Conservation (phyloP, 2,888 invertebrate genomes). For the Hedychridium roseum region DNA sequence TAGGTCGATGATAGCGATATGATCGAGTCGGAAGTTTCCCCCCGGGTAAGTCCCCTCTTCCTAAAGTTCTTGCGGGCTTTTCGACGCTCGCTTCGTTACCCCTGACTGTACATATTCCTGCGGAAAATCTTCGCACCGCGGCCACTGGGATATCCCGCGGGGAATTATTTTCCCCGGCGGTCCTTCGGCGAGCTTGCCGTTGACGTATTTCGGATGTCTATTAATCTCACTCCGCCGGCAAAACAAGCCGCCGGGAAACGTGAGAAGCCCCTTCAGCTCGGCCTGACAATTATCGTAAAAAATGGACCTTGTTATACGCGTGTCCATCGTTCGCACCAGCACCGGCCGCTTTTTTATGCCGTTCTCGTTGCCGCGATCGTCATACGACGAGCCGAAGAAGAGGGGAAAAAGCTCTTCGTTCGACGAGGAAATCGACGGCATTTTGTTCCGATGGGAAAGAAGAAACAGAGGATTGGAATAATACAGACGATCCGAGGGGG, state of each 20-base stretch:
- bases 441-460: too few relatives aligned
- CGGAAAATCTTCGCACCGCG: not conserved
- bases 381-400: slow-evolving; percentile 1
- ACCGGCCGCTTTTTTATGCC: too few relatives aligned
- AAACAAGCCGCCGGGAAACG: slow-evolving; percentile 13
- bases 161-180: slow-evolving; percentile 22
- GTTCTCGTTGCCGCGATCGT: not conserved
- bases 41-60: too few relatives aligned
- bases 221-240: slow-evolving; percentile 30
- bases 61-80: too few relatives aligned
- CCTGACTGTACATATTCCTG: not conserved
- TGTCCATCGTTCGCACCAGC: too few relatives aligned
- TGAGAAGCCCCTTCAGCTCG: slow-evolving; percentile 7
- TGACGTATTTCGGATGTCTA: slow-evolving; percentile 29
- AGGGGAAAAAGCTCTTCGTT: too few relatives aligned
- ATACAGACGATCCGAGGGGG: too few relatives aligned
- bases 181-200: slow-evolving; percentile 9
- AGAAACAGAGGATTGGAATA: too few relatives aligned
- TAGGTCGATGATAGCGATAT: not conserved
- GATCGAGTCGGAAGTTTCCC: slow-evolving; percentile 1
- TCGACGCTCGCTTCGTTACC: too few relatives aligned
- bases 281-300: slow-evolving; percentile 46
- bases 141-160: slow-evolving; percentile 7
- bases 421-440: too few relatives aligned
- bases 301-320: slow-evolving; percentile 33